A percentile compares a stretch with the other conserved stretches of the same genome.
These are phyloP conservation scores for Nibea albiflora DNA, from an alignment of 2,113 vertebrate species.

Conservation along the genomic window DNA sequence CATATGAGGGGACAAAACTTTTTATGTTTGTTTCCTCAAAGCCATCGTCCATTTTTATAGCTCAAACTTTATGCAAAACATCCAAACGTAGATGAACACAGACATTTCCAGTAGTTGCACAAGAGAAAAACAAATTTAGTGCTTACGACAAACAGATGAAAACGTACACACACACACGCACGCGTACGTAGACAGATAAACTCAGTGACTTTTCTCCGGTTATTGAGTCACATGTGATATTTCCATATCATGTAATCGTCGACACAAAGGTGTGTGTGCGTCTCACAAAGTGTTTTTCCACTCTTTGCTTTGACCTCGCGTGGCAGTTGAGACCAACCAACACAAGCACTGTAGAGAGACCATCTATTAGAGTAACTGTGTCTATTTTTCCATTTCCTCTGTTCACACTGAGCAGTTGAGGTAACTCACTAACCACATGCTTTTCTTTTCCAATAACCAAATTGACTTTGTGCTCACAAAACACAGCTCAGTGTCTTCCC, in stretches of 20 bases:
- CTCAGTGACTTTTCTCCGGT: background rate
- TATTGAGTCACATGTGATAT: slow-evolving; percentile 6
- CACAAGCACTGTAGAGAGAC: slow-evolving; percentile 41
- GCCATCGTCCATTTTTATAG: background rate
- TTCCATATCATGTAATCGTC: background rate
- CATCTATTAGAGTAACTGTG: slow-evolving; percentile 61
- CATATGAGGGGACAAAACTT: background rate
- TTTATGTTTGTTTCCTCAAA: background rate
- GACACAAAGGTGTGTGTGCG: slow-evolving; percentile 16
- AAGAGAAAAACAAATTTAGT: background rate
- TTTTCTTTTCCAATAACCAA: slow-evolving; percentile 57
- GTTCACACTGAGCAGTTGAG: slow-evolving; percentile 55
- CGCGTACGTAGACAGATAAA: background rate
- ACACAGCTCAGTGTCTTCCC: slow-evolving; percentile 1
- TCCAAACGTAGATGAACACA: background rate
- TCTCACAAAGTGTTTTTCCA: slow-evolving; percentile 48
- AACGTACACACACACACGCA: too few species aligned
- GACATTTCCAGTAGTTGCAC: background rate
- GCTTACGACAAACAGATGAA: background rate
- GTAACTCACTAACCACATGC: slow-evolving; percentile 54
- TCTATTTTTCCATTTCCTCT: slow-evolving; percentile 76
- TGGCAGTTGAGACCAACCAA: slow-evolving; percentile 48
- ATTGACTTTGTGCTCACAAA: slow-evolving; percentile 35
- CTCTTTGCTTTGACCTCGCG: slow-evolving; percentile 61
- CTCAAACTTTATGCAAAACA: background rate